phyloP scores from a whole-genome alignment of 2,113 vertebrate species.

The Prunella fulvescens region DNA sequence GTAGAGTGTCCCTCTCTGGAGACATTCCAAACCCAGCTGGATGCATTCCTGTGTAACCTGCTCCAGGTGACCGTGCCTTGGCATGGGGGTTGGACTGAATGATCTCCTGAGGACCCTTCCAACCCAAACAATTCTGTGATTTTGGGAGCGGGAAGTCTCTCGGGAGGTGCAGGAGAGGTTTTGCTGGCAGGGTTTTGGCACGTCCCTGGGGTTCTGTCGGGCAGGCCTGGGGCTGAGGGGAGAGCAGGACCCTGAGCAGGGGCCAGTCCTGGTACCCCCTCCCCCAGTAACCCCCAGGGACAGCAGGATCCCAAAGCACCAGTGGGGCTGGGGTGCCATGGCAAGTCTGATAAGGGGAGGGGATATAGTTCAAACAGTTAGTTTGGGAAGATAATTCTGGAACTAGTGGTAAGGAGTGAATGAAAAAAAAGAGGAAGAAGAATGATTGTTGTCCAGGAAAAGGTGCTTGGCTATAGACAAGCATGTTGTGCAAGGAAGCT shows the following conservation, averaged over 20 bases:
- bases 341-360: background rate
- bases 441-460: background rate
- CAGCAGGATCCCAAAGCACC: background rate
- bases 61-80: background rate
- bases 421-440: fast-evolving
- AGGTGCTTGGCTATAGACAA: background rate
- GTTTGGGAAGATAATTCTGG: background rate
- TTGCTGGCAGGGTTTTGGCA: fast-evolving
- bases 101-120: background rate
- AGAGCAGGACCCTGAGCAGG: background rate
- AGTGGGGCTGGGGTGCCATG: fast-evolving
- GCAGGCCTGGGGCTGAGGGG: background rate
- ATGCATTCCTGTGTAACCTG: fast-evolving
- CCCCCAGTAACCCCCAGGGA: no score
- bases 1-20: background rate
- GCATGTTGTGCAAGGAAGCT: fast-evolving
- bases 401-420: background rate
- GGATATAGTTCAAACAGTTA: background rate
- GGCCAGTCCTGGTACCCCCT: no score
- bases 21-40: background rate
- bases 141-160: background rate
- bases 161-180: fast-evolving
- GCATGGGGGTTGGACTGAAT: background rate
- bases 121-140: background rate
- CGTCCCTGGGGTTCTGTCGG: background rate